These are phyloP conservation scores for Oreotrochilus melanogaster DNA, from an alignment of 2,113 vertebrate genomes.

Conservation along the genomic window DNA sequence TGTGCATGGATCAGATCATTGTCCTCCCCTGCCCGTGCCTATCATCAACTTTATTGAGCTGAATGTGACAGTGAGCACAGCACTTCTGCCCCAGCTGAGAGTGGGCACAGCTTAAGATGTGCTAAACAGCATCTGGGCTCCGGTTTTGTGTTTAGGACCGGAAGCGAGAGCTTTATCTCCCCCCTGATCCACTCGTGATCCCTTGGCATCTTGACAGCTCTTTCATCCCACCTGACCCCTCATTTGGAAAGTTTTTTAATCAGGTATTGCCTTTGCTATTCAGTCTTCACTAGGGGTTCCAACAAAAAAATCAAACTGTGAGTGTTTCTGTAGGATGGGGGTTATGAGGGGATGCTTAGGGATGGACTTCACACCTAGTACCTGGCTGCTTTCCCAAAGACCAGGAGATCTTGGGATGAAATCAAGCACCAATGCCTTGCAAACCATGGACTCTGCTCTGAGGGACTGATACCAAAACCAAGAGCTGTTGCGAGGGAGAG, in stretches of 20 bases:
- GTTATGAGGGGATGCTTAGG: not conserved
- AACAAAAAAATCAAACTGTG: not conserved
- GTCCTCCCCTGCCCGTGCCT: not conserved
- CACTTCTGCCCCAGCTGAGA: rapidly evolving
- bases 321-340: not conserved
- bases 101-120: rapidly evolving
- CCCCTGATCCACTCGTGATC: not conserved
- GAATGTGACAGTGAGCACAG: not conserved
- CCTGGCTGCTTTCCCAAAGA: not conserved
- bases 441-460: rapidly evolving
- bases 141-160: not conserved
- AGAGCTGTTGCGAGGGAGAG: not conserved
- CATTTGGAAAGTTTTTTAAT: not conserved
- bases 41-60: not conserved
- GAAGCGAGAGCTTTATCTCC: not conserved
- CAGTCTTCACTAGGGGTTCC: not conserved
- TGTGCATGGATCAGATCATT: rapidly evolving
- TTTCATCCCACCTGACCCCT: not conserved
- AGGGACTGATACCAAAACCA: not conserved
- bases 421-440: not conserved
- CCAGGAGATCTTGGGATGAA: not conserved
- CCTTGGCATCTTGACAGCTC: not conserved
- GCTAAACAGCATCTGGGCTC: not conserved
- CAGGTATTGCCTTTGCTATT: not conserved
- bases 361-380: rapidly evolving